Evolutionary conservation across 2,113 vertebrate genomes (phyloP), one percentile per base, ranked within the genome.

Genomic region (Gnathonemus echidnorhynchus): DNA sequence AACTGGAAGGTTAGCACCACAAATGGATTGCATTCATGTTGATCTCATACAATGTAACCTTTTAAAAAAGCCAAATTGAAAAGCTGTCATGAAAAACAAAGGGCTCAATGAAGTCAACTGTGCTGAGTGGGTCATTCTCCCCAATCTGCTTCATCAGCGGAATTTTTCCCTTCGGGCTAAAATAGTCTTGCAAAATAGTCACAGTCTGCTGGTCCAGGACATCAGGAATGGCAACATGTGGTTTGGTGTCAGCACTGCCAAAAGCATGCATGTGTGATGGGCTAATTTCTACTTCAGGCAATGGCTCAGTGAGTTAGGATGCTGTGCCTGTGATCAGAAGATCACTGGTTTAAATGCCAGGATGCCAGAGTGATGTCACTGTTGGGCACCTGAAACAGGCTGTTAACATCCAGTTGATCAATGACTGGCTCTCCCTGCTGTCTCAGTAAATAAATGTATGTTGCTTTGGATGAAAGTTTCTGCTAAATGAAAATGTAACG

Each of bases 51-150:
- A 86, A 88, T 88, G 45, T 66, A 21, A 85, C 53, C 42, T 17
- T 74, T 83, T 70, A 90, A 90, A 85, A 90, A 58, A 11, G n/a
- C 70, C 58, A 39, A 88, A 86, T n/a, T 31, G 58, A 27, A 84
- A 70, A 87, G 50, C 86, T 80, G 45, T 48, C 6, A 74, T 7
- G 52, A 48, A 27, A 52, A 92, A 91, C 91, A 92, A 92, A 91
- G 89, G 89, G 48, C 46, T 10, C 21, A 42, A 10, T 48, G 35
- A 53, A 31, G 42, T 92, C 86, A n/a, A 85, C 89, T 80, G 27
- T 90, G 91, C 91, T 91, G 91, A 92, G 90, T 86, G 86, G 84
- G n/a, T 77, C 62, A 80, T 91, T 91, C 90, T 53, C 31, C 80
- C 27, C 21, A n/a, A 83, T 91, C 70, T 91, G 91, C 89, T 42